Conservation (phyloP, 2,888 invertebrate genomes). For the Tipula unca region DNA sequence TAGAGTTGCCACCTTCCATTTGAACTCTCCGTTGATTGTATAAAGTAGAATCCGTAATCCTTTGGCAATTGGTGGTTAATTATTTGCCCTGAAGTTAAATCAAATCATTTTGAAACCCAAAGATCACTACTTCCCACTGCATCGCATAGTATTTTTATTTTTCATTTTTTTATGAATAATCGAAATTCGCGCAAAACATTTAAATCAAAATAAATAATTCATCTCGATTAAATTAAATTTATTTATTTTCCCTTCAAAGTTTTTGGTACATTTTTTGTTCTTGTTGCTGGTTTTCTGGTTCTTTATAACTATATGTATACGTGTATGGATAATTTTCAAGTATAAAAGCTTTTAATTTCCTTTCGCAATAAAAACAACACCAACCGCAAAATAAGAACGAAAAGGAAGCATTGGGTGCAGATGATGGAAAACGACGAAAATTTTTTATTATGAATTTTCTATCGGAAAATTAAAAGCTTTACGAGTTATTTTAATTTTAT, state of each 20-base stretch:
- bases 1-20: too few species aligned
- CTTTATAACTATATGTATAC: too few species aligned
- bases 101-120: too few species aligned
- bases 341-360: background rate
- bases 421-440: background rate
- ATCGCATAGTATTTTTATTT: too few species aligned
- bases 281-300: too few species aligned
- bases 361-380: background rate
- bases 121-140: too few species aligned
- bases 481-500: background rate
- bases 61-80: too few species aligned
- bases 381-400: background rate
- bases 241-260: background rate
- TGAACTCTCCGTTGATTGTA: too few species aligned
- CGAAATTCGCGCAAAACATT: too few species aligned
- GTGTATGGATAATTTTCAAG: background rate
- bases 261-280: background rate
- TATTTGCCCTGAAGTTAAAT: too few species aligned
- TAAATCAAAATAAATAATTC: background rate
- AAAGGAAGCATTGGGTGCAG: background rate
- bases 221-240: background rate
- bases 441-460: background rate
- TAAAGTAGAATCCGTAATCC: too few species aligned
- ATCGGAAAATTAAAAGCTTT: background rate
- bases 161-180: too few species aligned